A percentile compares a stretch with the other conserved stretches of the same genome.
Evolutionary conservation across 1,140 invertebrate species (phyloP).

Genomic region (Manduca sexta): DNA sequence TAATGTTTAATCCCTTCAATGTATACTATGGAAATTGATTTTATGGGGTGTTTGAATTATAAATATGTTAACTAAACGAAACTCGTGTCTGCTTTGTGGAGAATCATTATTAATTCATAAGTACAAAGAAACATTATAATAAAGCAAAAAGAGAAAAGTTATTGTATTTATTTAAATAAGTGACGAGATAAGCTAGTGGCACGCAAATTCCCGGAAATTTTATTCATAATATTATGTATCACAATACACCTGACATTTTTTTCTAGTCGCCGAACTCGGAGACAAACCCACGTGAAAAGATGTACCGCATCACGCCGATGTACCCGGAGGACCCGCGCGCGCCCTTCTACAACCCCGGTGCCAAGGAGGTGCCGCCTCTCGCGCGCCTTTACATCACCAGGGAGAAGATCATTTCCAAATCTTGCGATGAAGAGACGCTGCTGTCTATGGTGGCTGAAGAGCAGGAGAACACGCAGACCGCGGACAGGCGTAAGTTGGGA

Average conservation of each 20-base stretch:
- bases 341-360: constrained; percentile 91
- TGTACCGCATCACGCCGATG: constrained; percentile 89
- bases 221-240: too few species aligned
- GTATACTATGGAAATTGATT: too few species aligned
- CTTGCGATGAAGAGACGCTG: constrained; percentile 80
- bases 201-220: too few species aligned
- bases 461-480: constrained; percentile 83
- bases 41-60: too few species aligned
- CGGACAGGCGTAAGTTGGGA: constrained; percentile 82
- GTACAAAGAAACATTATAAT: too few species aligned
- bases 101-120: too few species aligned
- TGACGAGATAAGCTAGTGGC: too few species aligned
- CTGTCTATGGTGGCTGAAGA: constrained; percentile 76
- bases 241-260: not conserved
- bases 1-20: too few species aligned
- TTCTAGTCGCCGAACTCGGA: constrained; percentile 87
- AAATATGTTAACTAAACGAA: too few species aligned
- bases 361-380: constrained; percentile 85
- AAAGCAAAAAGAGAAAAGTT: too few species aligned
- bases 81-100: too few species aligned
- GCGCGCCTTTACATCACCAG: constrained; percentile 83
- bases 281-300: constrained; percentile 89
- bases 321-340: constrained; percentile 90
- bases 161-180: too few species aligned
- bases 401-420: constrained; percentile 81